Evolutionary conservation across 1,140 invertebrate species (phyloP).

Genomic region (Anadara kagoshimensis): DNA sequence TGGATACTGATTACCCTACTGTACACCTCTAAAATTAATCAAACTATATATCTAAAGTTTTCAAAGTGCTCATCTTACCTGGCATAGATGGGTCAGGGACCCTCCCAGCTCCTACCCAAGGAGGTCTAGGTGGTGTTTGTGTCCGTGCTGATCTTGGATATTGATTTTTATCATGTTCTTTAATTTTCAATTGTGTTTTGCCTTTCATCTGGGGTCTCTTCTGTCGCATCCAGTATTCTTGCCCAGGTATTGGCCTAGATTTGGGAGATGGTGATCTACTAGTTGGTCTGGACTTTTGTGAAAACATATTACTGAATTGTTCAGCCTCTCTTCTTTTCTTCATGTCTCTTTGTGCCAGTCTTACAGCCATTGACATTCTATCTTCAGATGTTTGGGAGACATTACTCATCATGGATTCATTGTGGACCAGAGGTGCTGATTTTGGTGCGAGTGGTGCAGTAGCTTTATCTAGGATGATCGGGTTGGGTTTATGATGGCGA

Average conservation of each 20-base stretch:
- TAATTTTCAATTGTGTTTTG: slow-evolving; percentile 21
- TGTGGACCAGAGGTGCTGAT: not conserved
- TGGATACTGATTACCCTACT: no score
- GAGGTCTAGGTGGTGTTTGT: slow-evolving; percentile 48
- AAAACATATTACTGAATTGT: not conserved
- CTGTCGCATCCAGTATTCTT: slow-evolving; percentile 37
- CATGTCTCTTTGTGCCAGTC: slow-evolving; percentile 50
- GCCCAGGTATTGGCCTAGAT: slow-evolving; percentile 30
- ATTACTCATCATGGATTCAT: not conserved
- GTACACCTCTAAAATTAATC: no score
- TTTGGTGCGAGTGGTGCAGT: not conserved
- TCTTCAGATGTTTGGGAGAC: slow-evolving; percentile 46
- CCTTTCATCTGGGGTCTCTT: slow-evolving; percentile 19
- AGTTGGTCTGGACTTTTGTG: slow-evolving; percentile 1
- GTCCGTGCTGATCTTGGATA: slow-evolving; percentile 34
- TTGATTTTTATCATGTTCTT: slow-evolving; percentile 46
- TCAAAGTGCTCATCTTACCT: slow-evolving; percentile 19
- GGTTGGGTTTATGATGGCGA: slow-evolving; percentile 42
- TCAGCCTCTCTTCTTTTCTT: slow-evolving; percentile 44
- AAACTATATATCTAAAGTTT: no score
- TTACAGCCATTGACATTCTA: slow-evolving; percentile 45
- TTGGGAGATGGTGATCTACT: slow-evolving; percentile 27
- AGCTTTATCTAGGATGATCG: slow-evolving; percentile 50
- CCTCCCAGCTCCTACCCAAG: slow-evolving; percentile 8
- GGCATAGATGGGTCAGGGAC: slow-evolving; percentile 34